Conservation (phyloP, 2,113 vertebrate species). For the Haemorhous mexicanus region DNA sequence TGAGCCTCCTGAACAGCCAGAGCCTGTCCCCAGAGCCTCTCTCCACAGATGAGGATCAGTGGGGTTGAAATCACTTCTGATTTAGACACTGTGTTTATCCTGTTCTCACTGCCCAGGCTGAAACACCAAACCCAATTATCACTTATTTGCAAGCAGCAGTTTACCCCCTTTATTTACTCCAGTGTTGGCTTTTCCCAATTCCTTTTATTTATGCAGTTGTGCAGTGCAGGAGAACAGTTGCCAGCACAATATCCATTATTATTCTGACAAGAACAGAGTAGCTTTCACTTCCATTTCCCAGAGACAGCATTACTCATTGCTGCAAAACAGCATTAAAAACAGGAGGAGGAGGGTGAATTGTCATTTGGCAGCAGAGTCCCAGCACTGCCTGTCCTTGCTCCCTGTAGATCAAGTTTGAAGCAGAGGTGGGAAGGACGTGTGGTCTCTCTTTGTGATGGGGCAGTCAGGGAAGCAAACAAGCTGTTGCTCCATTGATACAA, state of each 20-base stretch:
- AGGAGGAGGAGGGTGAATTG: background rate
- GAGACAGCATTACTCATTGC: background rate
- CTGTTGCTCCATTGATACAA: background rate
- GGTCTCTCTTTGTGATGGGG: background rate
- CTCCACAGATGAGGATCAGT: background rate
- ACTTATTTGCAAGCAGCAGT: background rate
- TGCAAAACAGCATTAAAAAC: background rate
- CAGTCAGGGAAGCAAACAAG: background rate
- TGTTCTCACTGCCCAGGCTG: background rate
- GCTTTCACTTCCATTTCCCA: constrained; percentile 25
- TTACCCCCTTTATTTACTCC: background rate
- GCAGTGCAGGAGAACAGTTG: background rate
- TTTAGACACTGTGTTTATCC: background rate
- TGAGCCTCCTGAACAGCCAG: background rate
- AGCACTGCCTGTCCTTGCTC: background rate
- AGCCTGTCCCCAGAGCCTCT: background rate
- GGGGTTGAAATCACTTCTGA: background rate
- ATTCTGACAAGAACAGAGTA: constrained; percentile 47
- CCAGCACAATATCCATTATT: constrained; percentile 15
- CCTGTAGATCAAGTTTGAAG: background rate
- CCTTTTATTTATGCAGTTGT: constrained; percentile 7
- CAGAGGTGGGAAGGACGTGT: background rate
- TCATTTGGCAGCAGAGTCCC: background rate
- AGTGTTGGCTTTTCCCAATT: background rate
- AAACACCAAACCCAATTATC: background rate